phyloP scores from a whole-genome alignment of 37 sponge, comb jelly and placozoan genomes.

The Haliclona indistincta region DNA sequence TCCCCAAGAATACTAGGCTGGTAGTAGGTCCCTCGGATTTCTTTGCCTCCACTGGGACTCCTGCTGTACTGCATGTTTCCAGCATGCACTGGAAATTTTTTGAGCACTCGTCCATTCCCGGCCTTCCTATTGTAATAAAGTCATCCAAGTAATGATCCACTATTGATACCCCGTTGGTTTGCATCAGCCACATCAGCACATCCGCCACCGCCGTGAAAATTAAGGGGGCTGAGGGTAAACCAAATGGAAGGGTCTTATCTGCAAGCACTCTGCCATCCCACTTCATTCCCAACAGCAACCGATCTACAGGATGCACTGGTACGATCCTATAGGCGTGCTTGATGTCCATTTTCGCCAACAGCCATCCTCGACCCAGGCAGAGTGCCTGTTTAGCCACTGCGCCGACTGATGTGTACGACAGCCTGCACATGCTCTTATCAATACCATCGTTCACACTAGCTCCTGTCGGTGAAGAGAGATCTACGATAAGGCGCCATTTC shows the following conservation, averaged over 20 bases:
- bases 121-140: constrained; percentile 8
- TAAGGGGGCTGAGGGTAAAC: constrained; percentile 16
- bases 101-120: not conserved
- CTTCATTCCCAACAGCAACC: constrained; percentile 19
- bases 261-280: constrained; percentile 28
- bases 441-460: constrained; percentile 37
- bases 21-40: constrained; percentile 18
- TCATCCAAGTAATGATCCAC: constrained; percentile 45
- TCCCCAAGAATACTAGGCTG: constrained; percentile 2
- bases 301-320: constrained; percentile 30
- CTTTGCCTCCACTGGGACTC: constrained; percentile 16
- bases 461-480: constrained; percentile 22
- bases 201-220: too few species aligned
- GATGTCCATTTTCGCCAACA: constrained; percentile 27
- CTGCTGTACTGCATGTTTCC: not conserved
- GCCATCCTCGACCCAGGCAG: constrained; percentile 21
- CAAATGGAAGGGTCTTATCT: constrained; percentile 19
- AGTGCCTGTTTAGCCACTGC: constrained; percentile 1
- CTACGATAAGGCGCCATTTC: not conserved
- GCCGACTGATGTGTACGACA: constrained; percentile 6
- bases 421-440: not conserved
- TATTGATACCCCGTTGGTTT: too few species aligned
- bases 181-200: too few species aligned
- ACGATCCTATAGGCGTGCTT: constrained; percentile 21
- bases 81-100: not conserved